These are phyloP conservation scores for Platorchestia sp. DNA, from an alignment of 1,140 invertebrate genomes.

Conservation along the genomic window DNA sequence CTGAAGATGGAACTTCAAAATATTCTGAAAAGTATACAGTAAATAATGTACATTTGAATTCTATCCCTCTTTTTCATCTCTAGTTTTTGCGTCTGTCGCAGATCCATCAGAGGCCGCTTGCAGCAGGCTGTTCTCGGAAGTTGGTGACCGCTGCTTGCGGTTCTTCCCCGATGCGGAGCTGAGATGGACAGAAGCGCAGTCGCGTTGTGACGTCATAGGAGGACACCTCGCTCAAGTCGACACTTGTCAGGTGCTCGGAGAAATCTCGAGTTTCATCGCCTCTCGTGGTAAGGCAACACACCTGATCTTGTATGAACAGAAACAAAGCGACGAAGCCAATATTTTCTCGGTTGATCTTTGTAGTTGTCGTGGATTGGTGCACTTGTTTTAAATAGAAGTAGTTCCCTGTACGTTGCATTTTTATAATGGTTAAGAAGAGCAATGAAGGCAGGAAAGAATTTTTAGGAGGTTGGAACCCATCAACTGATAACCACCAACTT, in stretches of 20 bases:
- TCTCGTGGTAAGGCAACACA: not conserved
- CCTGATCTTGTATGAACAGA: not conserved
- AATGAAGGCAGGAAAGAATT: too few species aligned
- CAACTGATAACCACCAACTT: too few species aligned
- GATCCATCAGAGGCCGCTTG: not conserved
- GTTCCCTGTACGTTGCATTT: not conserved
- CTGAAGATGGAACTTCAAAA: too few species aligned
- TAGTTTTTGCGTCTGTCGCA: not conserved
- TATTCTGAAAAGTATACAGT: too few species aligned
- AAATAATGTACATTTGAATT: too few species aligned
- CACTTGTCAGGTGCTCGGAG: not conserved
- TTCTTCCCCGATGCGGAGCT: not conserved
- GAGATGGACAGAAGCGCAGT: constrained; percentile 5
- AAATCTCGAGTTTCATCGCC: not conserved
- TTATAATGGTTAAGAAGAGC: too few species aligned
- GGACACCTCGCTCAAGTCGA: constrained; percentile 32
- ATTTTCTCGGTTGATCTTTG: not conserved
- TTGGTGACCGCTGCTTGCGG: not conserved
- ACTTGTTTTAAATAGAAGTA: not conserved
- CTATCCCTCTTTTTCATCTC: not conserved
- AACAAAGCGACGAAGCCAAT: not conserved
- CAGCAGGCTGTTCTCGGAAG: not conserved
- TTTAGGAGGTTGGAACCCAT: too few species aligned
- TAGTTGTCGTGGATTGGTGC: not conserved
- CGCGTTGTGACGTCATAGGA: constrained; percentile 30